Conservation (phyloP, 1,140 invertebrate genomes). For the Hormaphis cornu region DNA sequence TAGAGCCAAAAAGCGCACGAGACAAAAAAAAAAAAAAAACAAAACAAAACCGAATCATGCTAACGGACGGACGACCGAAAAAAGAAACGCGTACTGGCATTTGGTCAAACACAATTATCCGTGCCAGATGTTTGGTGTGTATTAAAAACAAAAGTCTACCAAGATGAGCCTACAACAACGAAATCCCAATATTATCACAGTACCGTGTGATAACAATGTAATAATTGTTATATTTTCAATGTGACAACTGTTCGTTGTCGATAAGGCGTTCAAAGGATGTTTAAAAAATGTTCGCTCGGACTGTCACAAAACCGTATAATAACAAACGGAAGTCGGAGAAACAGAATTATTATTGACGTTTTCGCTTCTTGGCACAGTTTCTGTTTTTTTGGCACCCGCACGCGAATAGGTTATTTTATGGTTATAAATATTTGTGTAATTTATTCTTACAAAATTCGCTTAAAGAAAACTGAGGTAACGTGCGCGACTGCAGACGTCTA, state of each 20-base stretch:
- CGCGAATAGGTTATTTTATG: not conserved
- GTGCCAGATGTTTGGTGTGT: conserved; percentile 18
- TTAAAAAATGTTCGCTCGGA: not conserved
- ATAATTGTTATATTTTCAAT: not conserved
- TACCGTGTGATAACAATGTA: no score
- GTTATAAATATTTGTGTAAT: not conserved
- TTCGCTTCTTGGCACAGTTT: not conserved
- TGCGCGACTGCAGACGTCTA: not conserved
- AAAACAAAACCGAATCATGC: not conserved
- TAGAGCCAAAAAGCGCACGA: not conserved
- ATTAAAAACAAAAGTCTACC: conserved; percentile 15
- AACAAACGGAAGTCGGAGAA: not conserved
- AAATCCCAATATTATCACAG: no score
- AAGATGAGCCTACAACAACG: not conserved
- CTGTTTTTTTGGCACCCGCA: not conserved
- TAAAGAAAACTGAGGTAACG: not conserved
- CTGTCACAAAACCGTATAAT: not conserved
- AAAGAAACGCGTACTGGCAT: conserved; percentile 20
- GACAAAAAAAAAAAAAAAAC: not conserved
- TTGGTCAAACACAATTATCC: not conserved
- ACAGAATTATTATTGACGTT: not conserved
- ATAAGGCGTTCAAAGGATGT: not conserved
- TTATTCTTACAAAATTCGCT: conserved; percentile 3
- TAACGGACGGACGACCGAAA: conserved; percentile 3
- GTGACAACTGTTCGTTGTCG: not conserved